Evolutionary conservation across 1,140 invertebrate genomes (phyloP).

Genomic region (Hyles euphorbiae): DNA sequence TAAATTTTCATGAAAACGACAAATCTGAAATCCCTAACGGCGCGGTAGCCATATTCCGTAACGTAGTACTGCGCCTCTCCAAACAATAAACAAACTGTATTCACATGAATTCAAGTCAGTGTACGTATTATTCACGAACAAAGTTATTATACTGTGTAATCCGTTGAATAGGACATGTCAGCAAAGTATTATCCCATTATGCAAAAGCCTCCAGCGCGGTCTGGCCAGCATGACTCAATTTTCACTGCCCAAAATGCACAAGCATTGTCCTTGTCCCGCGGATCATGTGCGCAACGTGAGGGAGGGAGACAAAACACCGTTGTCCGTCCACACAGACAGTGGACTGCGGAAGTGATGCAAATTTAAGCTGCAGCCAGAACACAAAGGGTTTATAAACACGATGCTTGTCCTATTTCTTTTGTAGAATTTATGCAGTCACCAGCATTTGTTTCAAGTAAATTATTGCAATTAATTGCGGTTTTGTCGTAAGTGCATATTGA

Average conservation of each 20-base stretch:
- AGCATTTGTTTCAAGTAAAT: slow-evolving; percentile 7
- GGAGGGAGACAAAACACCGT: slow-evolving; percentile 1
- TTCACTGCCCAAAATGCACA: neutral
- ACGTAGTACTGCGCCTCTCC: too few species aligned
- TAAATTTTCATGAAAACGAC: too few species aligned
- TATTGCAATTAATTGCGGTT: slow-evolving; percentile 7
- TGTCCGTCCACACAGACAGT: too few species aligned
- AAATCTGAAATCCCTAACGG: too few species aligned
- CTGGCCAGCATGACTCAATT: slow-evolving; percentile 20
- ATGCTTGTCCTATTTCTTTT: slow-evolving; percentile 14
- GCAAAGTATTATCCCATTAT: slow-evolving; percentile 23
- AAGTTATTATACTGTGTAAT: slow-evolving; percentile 16
- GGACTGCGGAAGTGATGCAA: slow-evolving; percentile 13
- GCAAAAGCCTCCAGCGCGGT: slow-evolving; percentile 16
- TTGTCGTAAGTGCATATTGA: too few species aligned
- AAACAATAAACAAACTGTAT: too few species aligned
- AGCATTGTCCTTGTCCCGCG: neutral
- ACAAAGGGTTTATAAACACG: slow-evolving; percentile 14
- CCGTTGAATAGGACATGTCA: slow-evolving; percentile 11
- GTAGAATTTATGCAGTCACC: slow-evolving; percentile 7
- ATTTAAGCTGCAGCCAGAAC: slow-evolving; percentile 9
- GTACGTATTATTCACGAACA: slow-evolving; percentile 4
- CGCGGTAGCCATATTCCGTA: too few species aligned
- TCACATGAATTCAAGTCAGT: neutral
- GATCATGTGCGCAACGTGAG: neutral